Conservation (phyloP, 2,888 invertebrate species). For the Tubulanus polymorphus region DNA sequence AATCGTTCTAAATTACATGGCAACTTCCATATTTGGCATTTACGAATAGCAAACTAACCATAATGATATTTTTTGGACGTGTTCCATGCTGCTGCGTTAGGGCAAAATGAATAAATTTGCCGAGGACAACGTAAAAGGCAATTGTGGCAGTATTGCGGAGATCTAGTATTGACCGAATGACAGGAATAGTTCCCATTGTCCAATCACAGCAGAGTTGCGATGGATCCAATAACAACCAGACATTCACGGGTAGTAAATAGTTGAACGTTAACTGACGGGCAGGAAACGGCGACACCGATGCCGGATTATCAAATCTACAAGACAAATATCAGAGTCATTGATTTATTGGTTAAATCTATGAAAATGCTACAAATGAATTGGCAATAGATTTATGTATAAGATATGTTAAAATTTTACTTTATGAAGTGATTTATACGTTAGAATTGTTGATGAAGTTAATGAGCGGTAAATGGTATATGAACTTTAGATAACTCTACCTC, state of each 20-base stretch:
- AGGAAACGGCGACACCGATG: slow-evolving; percentile 81
- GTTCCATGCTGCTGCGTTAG: slow-evolving; percentile 27
- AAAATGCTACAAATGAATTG: too few species aligned
- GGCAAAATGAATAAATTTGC: slow-evolving; percentile 31
- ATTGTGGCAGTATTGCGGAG: slow-evolving; percentile 76
- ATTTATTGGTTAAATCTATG: too few species aligned
- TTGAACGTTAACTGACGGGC: slow-evolving; percentile 85
- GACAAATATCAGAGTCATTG: too few species aligned
- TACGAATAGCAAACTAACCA: slow-evolving; percentile 60
- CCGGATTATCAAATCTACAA: slow-evolving; percentile 90
- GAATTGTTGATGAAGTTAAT: too few species aligned
- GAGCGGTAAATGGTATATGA: too few species aligned
- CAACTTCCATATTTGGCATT: too few species aligned
- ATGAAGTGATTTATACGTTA: too few species aligned
- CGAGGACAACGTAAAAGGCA: slow-evolving; percentile 61
- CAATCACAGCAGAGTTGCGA: slow-evolving; percentile 93
- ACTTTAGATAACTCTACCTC: too few species aligned
- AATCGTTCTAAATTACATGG: too few species aligned
- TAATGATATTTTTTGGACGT: slow-evolving; percentile 63
- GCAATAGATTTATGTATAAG: too few species aligned
- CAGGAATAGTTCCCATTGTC: slow-evolving; percentile 95
- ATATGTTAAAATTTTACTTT: too few species aligned
- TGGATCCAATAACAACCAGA: slow-evolving; percentile 84
- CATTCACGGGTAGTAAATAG: slow-evolving; percentile 84
- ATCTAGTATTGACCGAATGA: slow-evolving; percentile 76